Evolutionary conservation across 2,888 invertebrate species (phyloP), one percentile per base, ranked within the genome.

Genomic region (Nymphalis polychloros): DNA sequence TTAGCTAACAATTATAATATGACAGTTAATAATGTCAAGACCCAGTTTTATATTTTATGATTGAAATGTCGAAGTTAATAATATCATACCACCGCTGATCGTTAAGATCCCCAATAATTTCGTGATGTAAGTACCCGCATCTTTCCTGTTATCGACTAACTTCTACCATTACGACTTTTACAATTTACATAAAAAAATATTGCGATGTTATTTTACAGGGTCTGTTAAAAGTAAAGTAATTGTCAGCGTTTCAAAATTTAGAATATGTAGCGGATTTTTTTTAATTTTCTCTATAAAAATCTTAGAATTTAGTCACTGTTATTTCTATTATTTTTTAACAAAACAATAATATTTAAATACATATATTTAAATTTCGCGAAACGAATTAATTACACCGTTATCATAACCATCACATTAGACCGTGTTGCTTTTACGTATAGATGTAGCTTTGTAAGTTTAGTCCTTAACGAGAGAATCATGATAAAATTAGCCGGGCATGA

Each of bases 401-500:
- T 41, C 41, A 13, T 10, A 10, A 20, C 8, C 2, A 19, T 19
- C 50, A 13, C 50, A 50, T 50, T 20, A 10, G 10, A 20, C 50
- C 20, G 8, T 20, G 7, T 13, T 31, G 17, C 7, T 55, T 55
- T 7, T 31, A 52, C 17, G 17, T 1, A 41, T 23, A 10, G 17
- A 23, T 16, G 41, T 41, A 41, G 41, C 23, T 23, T 50, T 35
- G 41, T 74, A 57, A 71, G 57, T 63, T 71, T 59, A 72, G 73
- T 71, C 69, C 78, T 79, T 79, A 79, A 79, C 78, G 77, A 78
- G 31, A 27, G 57, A 61, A 84, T 84, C 80, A 77, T 79, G 87
- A 89, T 88, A 88, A 84, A 79, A 78, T 77, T 78, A 74, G 75
- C 74, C 77, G 75, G 74, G 76, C 77, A 78, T 77, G 78, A 81